Base-by-base conservation (phyloP, 2,113 vertebrate species). In the Clarias macrocephalus region DNA sequence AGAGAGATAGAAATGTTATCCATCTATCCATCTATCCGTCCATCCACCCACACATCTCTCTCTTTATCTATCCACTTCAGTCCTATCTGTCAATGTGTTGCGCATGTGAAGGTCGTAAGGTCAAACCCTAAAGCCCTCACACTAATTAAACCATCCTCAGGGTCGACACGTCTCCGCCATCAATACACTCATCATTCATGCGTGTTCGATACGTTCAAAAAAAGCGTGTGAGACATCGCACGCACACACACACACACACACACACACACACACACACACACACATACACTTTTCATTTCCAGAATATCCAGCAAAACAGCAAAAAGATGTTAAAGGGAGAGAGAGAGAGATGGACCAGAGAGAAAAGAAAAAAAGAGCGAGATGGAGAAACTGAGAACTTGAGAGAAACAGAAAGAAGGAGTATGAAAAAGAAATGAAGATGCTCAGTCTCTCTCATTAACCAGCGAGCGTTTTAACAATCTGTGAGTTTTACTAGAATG, bases 321-420 rank as follows among this genome's bases (percentile, higher is more conserved):
- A 73, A 10, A 18, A 4, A 21, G 8, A 15, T 19, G 6, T 8
- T 8, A 8, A 33, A 18, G 15, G 5, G 28, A 33, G 66, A 95
- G 93, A 93, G 90, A 93, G 87, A 94, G 90, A 91, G 91, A 25
- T 93, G 93, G 91, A 91, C 3, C 11, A 37, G 28, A 30, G 28
- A 73, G 68, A 37, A 7, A 25, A 91, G 91, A 28, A 57, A 62
- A n/a, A n/a, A 23, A 23, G 72, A 25, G 72, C 25, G 72, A 25
- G 33, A 42, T 18, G 5, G 18, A 70, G 33, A 42, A 33, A 73
- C 7, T 2, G 33, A 52, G 23, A 66, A 13, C 3, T 7, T 23
- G 21, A 63, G 62, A 63, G 62, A 63, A 18, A 63, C 19, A 63
- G 60, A 63, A 21, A 63, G 62, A 63, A 23, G 25, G 19, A 63